These are phyloP conservation scores for Muscicapa adusta DNA, from an alignment of 2,113 vertebrate species.

Conservation along the genomic window DNA sequence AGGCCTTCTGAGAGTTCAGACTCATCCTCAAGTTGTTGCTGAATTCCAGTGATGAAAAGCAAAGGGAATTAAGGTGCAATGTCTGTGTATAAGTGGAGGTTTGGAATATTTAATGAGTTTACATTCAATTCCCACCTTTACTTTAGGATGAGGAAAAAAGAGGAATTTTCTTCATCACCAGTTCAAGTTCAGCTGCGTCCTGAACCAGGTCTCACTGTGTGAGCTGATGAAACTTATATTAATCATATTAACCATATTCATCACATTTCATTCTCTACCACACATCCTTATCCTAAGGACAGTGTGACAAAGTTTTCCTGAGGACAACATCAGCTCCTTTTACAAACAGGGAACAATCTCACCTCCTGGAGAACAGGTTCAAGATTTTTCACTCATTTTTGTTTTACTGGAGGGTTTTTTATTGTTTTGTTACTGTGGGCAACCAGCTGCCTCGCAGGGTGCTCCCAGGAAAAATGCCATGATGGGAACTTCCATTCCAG, in stretches of 20 bases:
- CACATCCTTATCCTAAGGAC: background rate
- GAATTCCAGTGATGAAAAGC: background rate
- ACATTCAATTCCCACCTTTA: background rate
- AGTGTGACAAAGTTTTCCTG: background rate
- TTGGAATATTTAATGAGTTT: background rate
- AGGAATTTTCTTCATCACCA: background rate
- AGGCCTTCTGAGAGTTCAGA: background rate
- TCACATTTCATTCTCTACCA: background rate
- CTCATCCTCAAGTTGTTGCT: background rate
- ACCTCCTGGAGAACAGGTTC: background rate
- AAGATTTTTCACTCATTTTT: fast-evolving
- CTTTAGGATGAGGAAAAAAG: background rate
- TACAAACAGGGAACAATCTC: background rate
- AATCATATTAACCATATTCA: background rate
- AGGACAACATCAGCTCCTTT: background rate
- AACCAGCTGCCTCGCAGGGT: background rate
- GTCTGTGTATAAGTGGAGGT: background rate
- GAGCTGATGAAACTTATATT: background rate
- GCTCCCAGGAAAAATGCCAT: background rate
- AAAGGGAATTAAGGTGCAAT: background rate
- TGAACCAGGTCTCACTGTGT: background rate
- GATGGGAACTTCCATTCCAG: background rate
- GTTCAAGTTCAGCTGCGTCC: background rate
- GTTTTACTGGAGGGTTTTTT: background rate
- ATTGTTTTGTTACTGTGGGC: background rate